A percentile compares a stretch with the other conserved stretches of the same genome.
Evolutionary conservation across 2,797 vertebrate species (phyloP).

Genomic region (Lepus oiostolus): DNA sequence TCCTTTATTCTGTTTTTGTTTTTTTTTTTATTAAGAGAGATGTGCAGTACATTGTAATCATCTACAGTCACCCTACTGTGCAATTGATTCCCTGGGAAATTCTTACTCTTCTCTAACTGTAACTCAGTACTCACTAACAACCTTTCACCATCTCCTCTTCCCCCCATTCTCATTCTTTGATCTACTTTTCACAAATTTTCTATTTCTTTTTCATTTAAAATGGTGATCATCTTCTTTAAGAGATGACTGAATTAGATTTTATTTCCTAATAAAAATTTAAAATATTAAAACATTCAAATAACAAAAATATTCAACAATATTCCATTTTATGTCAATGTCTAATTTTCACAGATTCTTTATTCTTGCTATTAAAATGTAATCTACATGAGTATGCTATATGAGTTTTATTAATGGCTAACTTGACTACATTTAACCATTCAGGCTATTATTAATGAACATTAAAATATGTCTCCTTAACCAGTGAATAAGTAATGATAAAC

Average conservation of each 20-base stretch:
- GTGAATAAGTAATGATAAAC: neutral
- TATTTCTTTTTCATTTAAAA: constrained; percentile 49
- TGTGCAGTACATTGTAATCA: no score
- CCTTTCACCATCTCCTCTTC: no score
- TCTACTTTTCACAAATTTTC: neutral
- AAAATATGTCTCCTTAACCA: neutral
- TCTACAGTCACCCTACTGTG: no score
- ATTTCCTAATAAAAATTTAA: constrained; percentile 25
- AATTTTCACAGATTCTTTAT: neutral
- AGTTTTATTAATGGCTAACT: neutral
- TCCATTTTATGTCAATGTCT: neutral
- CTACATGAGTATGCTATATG: neutral
- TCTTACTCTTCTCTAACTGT: no score
- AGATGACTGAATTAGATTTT: constrained; percentile 14
- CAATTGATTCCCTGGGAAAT: no score
- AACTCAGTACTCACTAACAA: no score
- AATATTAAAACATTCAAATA: constrained; percentile 6
- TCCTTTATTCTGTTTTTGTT: no score
- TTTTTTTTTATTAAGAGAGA: no score
- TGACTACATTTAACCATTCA: neutral
- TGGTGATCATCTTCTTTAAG: neutral
- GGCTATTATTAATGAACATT: neutral
- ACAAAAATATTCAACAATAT: neutral
- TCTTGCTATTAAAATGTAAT: neutral
- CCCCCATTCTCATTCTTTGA: neutral